phyloP scores from a whole-genome alignment of 2,113 vertebrate genomes.

The Sander vitreus region DNA sequence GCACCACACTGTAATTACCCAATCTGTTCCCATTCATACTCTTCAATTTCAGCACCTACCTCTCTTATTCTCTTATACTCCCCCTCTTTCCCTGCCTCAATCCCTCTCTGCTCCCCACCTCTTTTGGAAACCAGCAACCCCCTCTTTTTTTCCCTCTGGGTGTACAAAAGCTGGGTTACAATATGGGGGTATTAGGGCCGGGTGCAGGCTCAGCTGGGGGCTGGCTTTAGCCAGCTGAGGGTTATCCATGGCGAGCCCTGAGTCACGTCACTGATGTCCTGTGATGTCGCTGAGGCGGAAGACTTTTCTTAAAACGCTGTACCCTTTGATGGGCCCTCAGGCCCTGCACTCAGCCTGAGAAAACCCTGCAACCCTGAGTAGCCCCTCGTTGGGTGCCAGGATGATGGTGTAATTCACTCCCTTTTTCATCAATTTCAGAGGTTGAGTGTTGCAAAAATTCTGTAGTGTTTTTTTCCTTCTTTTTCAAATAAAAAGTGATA shows the following conservation, averaged over 20 bases:
- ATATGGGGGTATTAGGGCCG: conserved; percentile 81
- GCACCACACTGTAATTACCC: conserved; percentile 80
- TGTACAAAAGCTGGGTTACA: conserved; percentile 81
- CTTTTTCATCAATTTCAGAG: conserved; percentile 48
- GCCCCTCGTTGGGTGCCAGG: conserved; percentile 58
- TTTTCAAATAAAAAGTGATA: background rate
- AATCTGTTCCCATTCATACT: conserved; percentile 83
- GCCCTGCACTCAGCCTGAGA: conserved; percentile 64
- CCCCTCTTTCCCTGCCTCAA: conserved; percentile 32
- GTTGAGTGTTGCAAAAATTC: conserved; percentile 10
- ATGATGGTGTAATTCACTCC: conserved; percentile 54
- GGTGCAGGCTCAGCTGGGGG: conserved; percentile 78
- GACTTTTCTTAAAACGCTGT: conserved; percentile 79
- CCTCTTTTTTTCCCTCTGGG: conserved; percentile 57
- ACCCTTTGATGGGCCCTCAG: conserved; percentile 79
- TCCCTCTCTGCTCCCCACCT: conserved; percentile 66
- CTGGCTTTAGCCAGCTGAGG: conserved; percentile 82
- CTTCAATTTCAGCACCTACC: conserved; percentile 73
- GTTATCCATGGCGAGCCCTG: conserved; percentile 75
- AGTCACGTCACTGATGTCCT: conserved; percentile 76
- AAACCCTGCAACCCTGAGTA: conserved; percentile 60
- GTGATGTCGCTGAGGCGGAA: conserved; percentile 86
- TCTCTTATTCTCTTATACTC: conserved; percentile 47
- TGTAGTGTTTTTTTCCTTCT: background rate
- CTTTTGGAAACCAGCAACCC: conserved; percentile 67